Evolutionary conservation across 2,797 vertebrate species (phyloP), one percentile per base, ranked within the genome.

Genomic region (Octomys mimax): DNA sequence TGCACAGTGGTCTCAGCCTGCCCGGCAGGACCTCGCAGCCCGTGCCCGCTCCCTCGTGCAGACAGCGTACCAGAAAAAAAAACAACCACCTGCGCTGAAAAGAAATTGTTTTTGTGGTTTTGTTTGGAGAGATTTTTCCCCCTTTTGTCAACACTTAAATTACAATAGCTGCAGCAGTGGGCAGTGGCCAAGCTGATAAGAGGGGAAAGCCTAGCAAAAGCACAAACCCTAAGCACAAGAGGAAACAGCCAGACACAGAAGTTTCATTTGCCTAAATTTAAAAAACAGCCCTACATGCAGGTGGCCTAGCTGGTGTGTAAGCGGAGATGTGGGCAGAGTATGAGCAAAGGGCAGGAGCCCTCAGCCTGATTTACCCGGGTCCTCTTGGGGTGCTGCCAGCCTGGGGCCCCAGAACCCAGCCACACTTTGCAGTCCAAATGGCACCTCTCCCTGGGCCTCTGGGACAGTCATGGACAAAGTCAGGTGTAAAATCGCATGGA

Each of bases 101-200:
- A 49, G 79, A 61, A 82, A 77, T 54, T 87, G 36, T 83, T 77
- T 84, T 87, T 61, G 42, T 84, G 62, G 77, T 84, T 96, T 89
- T 94, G 87, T 88, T 91, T 77, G 49, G 36, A 94, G 68, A 84
- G 78, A 46, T n/a, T 62, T 12, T 59, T 39, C 46, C 46, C 10
- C 36, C 33, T 66, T 94, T 96, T 92, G 94, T 97, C 94, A 86
- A 78, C 79, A 89, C 83, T 73, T 87, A 61, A 93, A 94, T 70
- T 71, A 97, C 95, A 97, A 96, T 96, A 95, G 92, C 86, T 61
- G 66, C 62, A 10, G 64, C 86, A 4, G 11, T 28, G 49, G 95
- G 64, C 88, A 8, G 14, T n/a, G 57, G 93, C 92, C 94, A 96
- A 96, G 97, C 83, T 95, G 93, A 97, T 97, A 97, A 97, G 96